These are phyloP conservation scores for Cataglyphis hispanica DNA, from an alignment of 1,140 invertebrate genomes.

Conservation along the genomic window DNA sequence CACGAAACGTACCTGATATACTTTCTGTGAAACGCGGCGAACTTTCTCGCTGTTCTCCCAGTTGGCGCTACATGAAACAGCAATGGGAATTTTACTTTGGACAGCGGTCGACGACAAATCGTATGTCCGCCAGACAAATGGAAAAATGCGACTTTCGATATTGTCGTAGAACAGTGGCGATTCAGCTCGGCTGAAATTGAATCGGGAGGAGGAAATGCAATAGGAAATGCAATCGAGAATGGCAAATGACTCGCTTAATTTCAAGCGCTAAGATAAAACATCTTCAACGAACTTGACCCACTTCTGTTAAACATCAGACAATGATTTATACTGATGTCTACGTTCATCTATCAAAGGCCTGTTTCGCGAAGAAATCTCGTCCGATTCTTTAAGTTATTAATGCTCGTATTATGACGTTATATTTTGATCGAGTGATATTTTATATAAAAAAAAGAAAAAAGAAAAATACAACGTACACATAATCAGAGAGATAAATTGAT, in stretches of 20 bases:
- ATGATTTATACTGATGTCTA: conserved; percentile 33
- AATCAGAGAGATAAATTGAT: background rate
- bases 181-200: conserved; percentile 38
- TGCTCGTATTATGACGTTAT: background rate
- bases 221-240: conserved; percentile 38
- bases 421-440: background rate
- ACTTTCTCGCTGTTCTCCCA: conserved; percentile 48
- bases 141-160: conserved; percentile 62
- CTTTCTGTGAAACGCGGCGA: conserved; percentile 41
- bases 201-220: conserved; percentile 37
- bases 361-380: background rate
- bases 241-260: conserved; percentile 65
- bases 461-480: background rate
- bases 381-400: background rate
- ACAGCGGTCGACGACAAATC: conserved; percentile 44
- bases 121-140: conserved; percentile 58
- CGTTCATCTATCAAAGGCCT: background rate
- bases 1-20: conserved; percentile 56
- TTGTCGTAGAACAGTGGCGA: conserved; percentile 31
- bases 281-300: conserved; percentile 48
- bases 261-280: conserved; percentile 15
- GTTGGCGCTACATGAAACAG: conserved; percentile 42
- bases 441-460: background rate
- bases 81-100: conserved; percentile 49
- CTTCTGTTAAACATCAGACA: background rate